Conservation (phyloP, 2,113 vertebrate species). For the Apteryx owenii region DNA sequence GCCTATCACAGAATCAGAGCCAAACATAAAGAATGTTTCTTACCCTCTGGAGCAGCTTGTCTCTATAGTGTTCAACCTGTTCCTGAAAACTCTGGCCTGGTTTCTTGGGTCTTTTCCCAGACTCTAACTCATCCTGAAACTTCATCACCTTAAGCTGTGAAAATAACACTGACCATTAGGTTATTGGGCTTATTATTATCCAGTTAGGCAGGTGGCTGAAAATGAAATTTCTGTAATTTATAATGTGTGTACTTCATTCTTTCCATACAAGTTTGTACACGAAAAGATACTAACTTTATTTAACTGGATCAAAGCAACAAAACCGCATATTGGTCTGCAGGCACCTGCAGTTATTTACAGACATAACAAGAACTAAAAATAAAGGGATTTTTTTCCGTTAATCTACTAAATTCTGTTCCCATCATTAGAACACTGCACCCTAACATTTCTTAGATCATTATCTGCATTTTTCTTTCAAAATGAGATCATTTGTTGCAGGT, state of each 20-base stretch:
- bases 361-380: conserved; percentile 13
- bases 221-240: neutral
- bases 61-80: conserved; percentile 98
- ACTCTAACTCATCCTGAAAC: conserved; percentile 99
- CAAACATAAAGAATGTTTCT: conserved; percentile 60
- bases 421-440: neutral
- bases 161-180: conserved; percentile 65
- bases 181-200: conserved; percentile 19
- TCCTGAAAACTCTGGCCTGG: conserved; percentile 95
- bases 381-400: neutral
- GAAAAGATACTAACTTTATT: neutral
- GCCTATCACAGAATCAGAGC: conserved; percentile 6
- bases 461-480: neutral
- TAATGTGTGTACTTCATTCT: neutral
- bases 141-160: conserved; percentile 98
- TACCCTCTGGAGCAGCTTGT: conserved; percentile 97
- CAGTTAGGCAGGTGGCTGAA: conserved; percentile 22
- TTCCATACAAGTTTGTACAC: neutral
- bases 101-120: conserved; percentile 96
- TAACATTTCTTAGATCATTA: neutral
- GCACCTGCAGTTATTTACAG: conserved; percentile 37
- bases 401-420: neutral
- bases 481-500: neutral
- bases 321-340: neutral
- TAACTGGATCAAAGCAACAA: conserved; percentile 4